A percentile compares a stretch with the other conserved stretches of the same genome.
Evolutionary conservation across 2,797 vertebrate species (phyloP).

Genomic region (Propithecus deckenii): DNA sequence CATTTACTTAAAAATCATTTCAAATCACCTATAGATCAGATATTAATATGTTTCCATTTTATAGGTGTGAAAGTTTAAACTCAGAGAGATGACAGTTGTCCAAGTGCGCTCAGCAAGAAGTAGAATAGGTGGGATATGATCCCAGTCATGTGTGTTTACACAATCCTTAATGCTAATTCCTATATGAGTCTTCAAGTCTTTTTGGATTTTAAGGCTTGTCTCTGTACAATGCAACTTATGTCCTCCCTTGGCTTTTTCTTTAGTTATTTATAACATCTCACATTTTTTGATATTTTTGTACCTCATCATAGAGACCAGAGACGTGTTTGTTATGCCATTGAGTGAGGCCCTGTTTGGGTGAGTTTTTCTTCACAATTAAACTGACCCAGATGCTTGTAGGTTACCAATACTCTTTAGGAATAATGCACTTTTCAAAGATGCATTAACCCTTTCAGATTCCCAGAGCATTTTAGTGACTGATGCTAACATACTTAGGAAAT

Average conservation of each 20-base stretch:
- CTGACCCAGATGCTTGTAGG: constrained; percentile 44
- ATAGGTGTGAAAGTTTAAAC: neutral
- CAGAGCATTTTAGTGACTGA: neutral
- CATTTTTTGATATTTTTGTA: neutral
- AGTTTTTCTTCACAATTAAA: constrained; percentile 33
- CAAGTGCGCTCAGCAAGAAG: neutral
- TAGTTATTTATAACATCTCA: constrained; percentile 20
- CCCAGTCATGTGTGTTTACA: neutral
- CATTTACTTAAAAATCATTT: neutral
- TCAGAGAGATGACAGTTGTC: neutral
- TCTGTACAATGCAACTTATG: neutral
- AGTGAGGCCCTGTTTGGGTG: neutral
- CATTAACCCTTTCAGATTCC: constrained; percentile 43
- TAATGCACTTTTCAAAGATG: constrained; percentile 57
- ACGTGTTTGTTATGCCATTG: neutral
- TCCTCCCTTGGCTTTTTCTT: neutral
- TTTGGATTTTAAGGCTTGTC: neutral
- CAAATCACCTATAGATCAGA: neutral
- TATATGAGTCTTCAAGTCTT: neutral
- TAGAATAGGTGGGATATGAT: neutral
- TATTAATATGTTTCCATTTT: neutral
- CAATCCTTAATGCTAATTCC: neutral
- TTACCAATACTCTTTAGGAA: constrained; percentile 39
- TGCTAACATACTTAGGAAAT: constrained; percentile 26
- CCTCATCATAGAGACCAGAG: neutral